Evolutionary conservation across 1,140 invertebrate genomes (phyloP), one percentile per base, ranked within the genome.

Genomic region (Saccostrea echinata): DNA sequence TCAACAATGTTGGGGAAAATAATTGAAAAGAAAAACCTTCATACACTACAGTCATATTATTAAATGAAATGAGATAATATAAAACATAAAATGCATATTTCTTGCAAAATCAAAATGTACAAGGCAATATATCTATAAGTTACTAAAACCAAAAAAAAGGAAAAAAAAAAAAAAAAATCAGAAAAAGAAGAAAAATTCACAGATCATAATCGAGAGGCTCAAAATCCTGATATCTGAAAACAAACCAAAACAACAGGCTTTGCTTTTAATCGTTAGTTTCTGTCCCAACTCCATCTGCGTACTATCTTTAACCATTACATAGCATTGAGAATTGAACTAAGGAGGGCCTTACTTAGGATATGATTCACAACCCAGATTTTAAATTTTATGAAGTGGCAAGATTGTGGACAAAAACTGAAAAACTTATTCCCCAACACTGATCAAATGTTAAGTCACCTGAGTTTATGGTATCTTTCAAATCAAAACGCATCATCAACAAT

Each of bases 1-100:
- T 76, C 68, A 76, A 76, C 68, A 76, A 76, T 76, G 68, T 76
- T 76, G 68, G 68, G 68, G 68, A 76, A 76, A 76, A 76, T 76
- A 27, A 76, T 33, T 3, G 30, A 30, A 76, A 30, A 76, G 12
- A 76, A 57, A 57, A 57, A 57, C 55, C 55, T 21, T n/a, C 55
- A 61, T 61, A 61, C 55, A 61, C 55, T 61, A 61, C 55, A 61
- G 55, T 16, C 55, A n/a, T 61, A 61, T 61, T 61, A 61, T 61
- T 18, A 76, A 11, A 76, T 76, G 68, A 76, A 33, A 76, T 16
- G 68, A 33, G 68, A 33, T 27, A 30, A 76, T 61, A 61, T 4
- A 30, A 12, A 16, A 33, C 27, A 76, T 76, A 30, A 33, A 76
- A 76, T 76, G 68, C 68, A 76, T 76, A 76, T 30, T 18, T 76